phyloP scores from a whole-genome alignment of 2,888 invertebrate genomes.

The Baccha elongata region DNA sequence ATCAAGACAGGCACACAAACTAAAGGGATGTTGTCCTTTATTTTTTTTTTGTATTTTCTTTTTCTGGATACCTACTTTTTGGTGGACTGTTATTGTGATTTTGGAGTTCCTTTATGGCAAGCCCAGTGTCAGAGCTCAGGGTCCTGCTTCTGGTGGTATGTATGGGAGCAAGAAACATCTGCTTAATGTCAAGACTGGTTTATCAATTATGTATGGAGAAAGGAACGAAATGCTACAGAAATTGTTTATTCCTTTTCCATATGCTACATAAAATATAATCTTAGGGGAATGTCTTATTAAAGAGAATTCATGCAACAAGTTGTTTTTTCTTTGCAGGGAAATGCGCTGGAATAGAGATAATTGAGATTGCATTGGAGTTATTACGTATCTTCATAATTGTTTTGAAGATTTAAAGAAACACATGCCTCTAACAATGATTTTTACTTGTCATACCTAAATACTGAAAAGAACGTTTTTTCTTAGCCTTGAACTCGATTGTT shows the following conservation, averaged over 20 bases:
- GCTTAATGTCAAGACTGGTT: slow-evolving; percentile 34
- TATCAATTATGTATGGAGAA: slow-evolving; percentile 9
- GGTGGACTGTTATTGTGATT: slow-evolving; percentile 41
- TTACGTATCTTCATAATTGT: too few relatives aligned
- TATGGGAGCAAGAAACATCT: slow-evolving; percentile 59
- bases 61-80: slow-evolving; percentile 28
- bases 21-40: slow-evolving; percentile 42
- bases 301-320: slow-evolving; percentile 15
- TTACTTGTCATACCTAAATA: too few relatives aligned
- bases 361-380: too few relatives aligned
- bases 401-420: too few relatives aligned
- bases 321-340: too few relatives aligned
- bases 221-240: slow-evolving; percentile 19
- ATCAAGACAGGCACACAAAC: not conserved
- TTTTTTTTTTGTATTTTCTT: slow-evolving; percentile 22
- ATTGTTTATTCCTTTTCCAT: slow-evolving; percentile 14
- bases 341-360: too few relatives aligned
- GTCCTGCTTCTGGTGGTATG: too few relatives aligned
- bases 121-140: not conserved
- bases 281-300: not conserved
- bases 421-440: too few relatives aligned
- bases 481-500: too few relatives aligned
- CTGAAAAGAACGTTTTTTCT: too few relatives aligned
- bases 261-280: not conserved
- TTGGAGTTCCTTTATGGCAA: slow-evolving; percentile 46